These are phyloP conservation scores for Theocolax elegans DNA, from an alignment of 1,140 invertebrate species.

Conservation along the genomic window DNA sequence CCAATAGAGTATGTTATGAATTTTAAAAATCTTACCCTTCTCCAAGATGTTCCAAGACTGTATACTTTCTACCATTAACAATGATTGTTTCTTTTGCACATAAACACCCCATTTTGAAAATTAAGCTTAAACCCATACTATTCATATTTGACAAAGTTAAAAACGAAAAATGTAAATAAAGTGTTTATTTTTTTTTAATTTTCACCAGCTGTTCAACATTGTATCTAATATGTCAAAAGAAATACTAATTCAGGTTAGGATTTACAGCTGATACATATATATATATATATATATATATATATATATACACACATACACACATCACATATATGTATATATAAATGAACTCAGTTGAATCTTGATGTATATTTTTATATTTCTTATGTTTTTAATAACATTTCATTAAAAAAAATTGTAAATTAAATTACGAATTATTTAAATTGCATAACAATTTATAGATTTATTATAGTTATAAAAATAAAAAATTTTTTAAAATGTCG, in stretches of 20 bases:
- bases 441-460: too few species aligned
- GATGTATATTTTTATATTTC: slow-evolving; percentile 1
- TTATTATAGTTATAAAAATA: too few species aligned
- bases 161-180: slow-evolving; percentile 16
- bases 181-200: slow-evolving; percentile 14
- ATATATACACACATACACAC: too few species aligned
- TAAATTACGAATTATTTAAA: background rate
- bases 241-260: slow-evolving; percentile 26
- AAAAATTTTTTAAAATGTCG: background rate
- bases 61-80: slow-evolving; percentile 78
- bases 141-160: slow-evolving; percentile 70
- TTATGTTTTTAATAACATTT: background rate
- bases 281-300: too few species aligned
- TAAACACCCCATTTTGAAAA: slow-evolving; percentile 83
- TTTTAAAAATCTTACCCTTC: slow-evolving; percentile 74
- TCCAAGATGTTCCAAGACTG: slow-evolving; percentile 77
- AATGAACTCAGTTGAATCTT: background rate
- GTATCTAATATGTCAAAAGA: background rate
- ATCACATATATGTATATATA: background rate
- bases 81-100: slow-evolving; percentile 80
- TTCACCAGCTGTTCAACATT: slow-evolving; percentile 34
- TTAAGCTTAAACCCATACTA: slow-evolving; percentile 75
- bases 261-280: slow-evolving; percentile 5
- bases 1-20: too few species aligned
- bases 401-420: slow-evolving; percentile 1